Conservation (phyloP, 2,797 vertebrate genomes). For the Mus minutoides region DNA sequence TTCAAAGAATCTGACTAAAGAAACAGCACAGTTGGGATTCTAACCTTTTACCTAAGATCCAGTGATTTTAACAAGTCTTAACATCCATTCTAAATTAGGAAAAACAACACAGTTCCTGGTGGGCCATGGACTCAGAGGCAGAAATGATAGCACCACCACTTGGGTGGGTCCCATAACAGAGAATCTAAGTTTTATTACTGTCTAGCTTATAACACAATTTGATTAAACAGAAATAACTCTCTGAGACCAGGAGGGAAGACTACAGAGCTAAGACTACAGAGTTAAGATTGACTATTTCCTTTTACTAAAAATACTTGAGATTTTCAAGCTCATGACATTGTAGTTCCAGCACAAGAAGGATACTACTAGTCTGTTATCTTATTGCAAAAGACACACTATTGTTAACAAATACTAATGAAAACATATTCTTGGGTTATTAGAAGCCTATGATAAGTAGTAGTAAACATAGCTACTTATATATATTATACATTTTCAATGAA, state of each 20-base stretch:
- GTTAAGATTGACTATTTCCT: slow-evolving; percentile 5
- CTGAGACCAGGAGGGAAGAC: background rate
- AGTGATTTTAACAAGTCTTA: background rate
- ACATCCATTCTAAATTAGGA: background rate
- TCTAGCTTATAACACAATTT: background rate
- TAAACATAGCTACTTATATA: slow-evolving; percentile 79
- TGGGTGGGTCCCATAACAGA: background rate
- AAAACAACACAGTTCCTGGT: slow-evolving; percentile 24
- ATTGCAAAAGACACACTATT: background rate
- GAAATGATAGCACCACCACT: background rate
- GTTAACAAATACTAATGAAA: slow-evolving; percentile 1
- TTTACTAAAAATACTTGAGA: slow-evolving; percentile 11
- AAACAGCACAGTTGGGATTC: background rate
- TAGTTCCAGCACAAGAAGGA: background rate
- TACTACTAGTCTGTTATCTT: background rate
- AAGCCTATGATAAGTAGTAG: slow-evolving; percentile 61
- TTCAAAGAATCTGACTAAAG: background rate
- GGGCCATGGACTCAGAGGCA: background rate
- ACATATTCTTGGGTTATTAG: slow-evolving; percentile 18
- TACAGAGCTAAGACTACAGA: slow-evolving; percentile 17
- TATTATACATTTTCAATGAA: slow-evolving; percentile 86
- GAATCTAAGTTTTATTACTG: slow-evolving; percentile 15
- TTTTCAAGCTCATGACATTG: background rate
- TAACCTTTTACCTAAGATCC: background rate
- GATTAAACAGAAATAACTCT: slow-evolving; percentile 25